A percentile compares a stretch with the other conserved stretches of the same genome.
These are phyloP conservation scores for Psylliodes chrysocephalus DNA, from an alignment of 2,888 invertebrate genomes.

Conservation along the genomic window DNA sequence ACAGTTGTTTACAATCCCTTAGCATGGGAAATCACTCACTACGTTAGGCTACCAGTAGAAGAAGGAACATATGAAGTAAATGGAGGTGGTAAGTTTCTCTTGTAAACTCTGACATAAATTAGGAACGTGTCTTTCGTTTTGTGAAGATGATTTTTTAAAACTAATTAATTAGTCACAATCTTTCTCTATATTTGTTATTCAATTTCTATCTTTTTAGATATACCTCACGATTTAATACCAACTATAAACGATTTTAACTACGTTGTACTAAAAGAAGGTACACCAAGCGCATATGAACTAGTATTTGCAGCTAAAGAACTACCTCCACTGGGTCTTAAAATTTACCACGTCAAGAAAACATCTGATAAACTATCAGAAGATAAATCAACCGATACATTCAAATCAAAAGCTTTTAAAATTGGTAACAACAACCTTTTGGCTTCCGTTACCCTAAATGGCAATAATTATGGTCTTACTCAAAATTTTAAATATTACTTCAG, in stretches of 20 bases:
- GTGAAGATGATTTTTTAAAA: too few species aligned
- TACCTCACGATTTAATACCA: constrained; percentile 22
- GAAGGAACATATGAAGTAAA: constrained; percentile 68
- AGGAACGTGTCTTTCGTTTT: too few species aligned
- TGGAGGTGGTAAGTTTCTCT: neutral
- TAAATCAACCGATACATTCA: neutral
- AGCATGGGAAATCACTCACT: constrained; percentile 69
- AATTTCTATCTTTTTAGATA: constrained; percentile 5
- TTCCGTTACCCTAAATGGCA: constrained; percentile 34
- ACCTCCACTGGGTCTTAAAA: constrained; percentile 74
- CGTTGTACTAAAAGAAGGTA: constrained; percentile 12
- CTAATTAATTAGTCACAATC: too few species aligned
- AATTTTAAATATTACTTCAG: constrained; percentile 62
- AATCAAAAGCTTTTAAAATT: constrained; percentile 61
- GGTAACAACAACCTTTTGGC: constrained; percentile 59
- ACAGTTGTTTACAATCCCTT: constrained; percentile 83
- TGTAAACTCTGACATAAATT: too few species aligned
- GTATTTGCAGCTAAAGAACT: constrained; percentile 73
- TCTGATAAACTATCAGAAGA: neutral
- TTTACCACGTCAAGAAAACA: constrained; percentile 65
- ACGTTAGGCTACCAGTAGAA: constrained; percentile 72
- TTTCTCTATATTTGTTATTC: too few species aligned
- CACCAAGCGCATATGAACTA: constrained; percentile 67
- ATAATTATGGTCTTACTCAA: constrained; percentile 37
- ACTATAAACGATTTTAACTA: neutral